Percentiles rank a stretch among this genome's conserved stretches.
These are phyloP conservation scores for Hyla sarda DNA, from an alignment of 2,113 vertebrate species.

Conservation along the genomic window DNA sequence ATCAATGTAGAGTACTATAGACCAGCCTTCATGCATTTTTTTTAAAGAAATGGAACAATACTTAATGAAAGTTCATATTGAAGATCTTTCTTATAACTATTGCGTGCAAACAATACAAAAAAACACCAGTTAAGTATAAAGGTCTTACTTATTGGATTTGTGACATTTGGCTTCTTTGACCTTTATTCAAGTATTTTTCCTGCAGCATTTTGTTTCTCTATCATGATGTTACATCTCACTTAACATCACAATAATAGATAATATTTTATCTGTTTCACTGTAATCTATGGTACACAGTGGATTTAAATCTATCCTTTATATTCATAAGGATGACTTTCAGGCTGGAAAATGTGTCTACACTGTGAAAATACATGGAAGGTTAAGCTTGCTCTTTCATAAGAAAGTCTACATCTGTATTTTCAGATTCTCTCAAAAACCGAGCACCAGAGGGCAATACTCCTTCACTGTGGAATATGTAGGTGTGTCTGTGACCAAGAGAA, in stretches of 20 bases:
- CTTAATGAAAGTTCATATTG: neutral
- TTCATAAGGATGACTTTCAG: neutral
- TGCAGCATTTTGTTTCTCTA: neutral
- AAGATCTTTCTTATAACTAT: neutral
- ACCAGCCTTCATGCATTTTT: neutral
- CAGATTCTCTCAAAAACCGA: conserved; percentile 44
- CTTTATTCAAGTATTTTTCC: neutral
- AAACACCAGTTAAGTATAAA: neutral
- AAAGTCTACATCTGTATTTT: conserved; percentile 5
- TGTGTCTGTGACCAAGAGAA: conserved; percentile 56
- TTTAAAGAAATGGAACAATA: neutral
- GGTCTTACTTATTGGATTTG: neutral
- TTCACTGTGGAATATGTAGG: conserved; percentile 55
- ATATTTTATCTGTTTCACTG: neutral
- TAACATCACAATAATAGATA: neutral
- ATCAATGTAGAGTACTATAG: neutral
- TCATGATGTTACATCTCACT: neutral
- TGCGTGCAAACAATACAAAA: neutral
- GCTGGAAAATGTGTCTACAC: neutral
- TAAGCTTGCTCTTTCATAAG: neutral
- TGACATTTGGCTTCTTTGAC: neutral
- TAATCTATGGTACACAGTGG: neutral
- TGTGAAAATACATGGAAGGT: neutral
- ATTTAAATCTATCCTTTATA: neutral
- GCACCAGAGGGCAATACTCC: conserved; percentile 59